Evolutionary conservation across 1,140 invertebrate species (phyloP), one percentile per base, ranked within the genome.

Genomic region (Globodera ellingtonae): DNA sequence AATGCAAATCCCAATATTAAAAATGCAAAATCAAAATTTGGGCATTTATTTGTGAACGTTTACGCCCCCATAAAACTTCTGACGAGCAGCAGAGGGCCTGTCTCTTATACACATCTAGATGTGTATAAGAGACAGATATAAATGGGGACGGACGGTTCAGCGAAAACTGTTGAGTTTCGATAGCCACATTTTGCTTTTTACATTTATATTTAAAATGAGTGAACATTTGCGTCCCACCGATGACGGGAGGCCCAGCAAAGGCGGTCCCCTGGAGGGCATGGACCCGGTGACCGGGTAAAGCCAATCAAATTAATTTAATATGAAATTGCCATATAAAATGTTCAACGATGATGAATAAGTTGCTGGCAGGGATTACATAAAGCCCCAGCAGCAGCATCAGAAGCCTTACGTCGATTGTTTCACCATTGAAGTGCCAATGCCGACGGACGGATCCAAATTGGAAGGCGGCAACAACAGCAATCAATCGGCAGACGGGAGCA

Each of bases 271-370:
- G 13, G 80, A 81, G 66, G 81, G 81, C 15, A 82, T 82, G 81
- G 81, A 82, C 62, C 81, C 81, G 2, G 13, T 71, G 9, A 82
- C 81, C 24, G 81, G 81, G 75, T 77, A 46, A 35, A 35, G 67
- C 47, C 69, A 66, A 18, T 52, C 10, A 10, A 72, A 50, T 72
- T 9, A 21, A 47, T 47, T 24, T 35, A 48, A 24, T 10, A 10
- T n/a, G 8, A 48, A 72, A 52, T 44, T 9, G 56, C 56, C 9
- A 35, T 21, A 4, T 18, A n/a, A n/a, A 75, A 62, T 50, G 44
- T 3, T 52, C 18, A 75, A 65, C 35, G 4, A 75, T 72, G 35
- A 7, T n/a, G 0, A 47, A 4, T 24, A 47, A 52, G 5, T 62
- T 9, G 62, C 35, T 10, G n/a, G 59, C 66, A 77, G 75, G 10